phyloP scores from a whole-genome alignment of 2,113 vertebrate species.

The Heterotilapia buettikoferi region DNA sequence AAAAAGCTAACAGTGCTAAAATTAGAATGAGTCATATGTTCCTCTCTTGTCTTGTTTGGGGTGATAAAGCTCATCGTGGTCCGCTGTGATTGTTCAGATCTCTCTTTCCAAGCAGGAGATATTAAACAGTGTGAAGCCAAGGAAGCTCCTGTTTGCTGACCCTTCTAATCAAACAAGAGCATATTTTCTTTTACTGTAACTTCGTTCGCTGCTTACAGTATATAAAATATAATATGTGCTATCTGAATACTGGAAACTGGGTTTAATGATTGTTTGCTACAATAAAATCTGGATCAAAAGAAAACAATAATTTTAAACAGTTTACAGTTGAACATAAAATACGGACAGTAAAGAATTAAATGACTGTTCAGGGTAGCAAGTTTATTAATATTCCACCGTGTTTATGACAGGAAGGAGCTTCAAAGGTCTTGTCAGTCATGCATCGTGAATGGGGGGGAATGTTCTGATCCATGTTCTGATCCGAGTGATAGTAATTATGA shows the following conservation, averaged over 20 bases:
- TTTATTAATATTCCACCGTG: constrained; percentile 21
- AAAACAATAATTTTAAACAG: not conserved
- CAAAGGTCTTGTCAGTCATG: not conserved
- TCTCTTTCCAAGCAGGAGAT: not conserved
- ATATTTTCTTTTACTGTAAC: not conserved
- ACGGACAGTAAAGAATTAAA: not conserved
- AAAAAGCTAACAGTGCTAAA: constrained; percentile 27
- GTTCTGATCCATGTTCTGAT: not conserved
- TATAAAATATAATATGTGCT: not conserved
- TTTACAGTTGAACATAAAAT: not conserved
- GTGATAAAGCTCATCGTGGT: not conserved
- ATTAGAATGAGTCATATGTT: constrained; percentile 44
- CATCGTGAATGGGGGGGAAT: not conserved
- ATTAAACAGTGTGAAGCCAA: not conserved
- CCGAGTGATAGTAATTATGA: not conserved
- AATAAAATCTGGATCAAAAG: not conserved
- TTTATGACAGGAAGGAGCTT: not conserved
- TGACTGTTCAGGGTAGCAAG: not conserved
- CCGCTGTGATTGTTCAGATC: not conserved
- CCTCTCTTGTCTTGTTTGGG: constrained; percentile 6
- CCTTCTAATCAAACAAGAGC: constrained; percentile 1
- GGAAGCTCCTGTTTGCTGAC: constrained; percentile 1
- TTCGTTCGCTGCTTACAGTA: not conserved
- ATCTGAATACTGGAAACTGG: not conserved
- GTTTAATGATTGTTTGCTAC: not conserved